phyloP scores from a whole-genome alignment of 1,140 invertebrate species.

The Parasteatoda tepidariorum region DNA sequence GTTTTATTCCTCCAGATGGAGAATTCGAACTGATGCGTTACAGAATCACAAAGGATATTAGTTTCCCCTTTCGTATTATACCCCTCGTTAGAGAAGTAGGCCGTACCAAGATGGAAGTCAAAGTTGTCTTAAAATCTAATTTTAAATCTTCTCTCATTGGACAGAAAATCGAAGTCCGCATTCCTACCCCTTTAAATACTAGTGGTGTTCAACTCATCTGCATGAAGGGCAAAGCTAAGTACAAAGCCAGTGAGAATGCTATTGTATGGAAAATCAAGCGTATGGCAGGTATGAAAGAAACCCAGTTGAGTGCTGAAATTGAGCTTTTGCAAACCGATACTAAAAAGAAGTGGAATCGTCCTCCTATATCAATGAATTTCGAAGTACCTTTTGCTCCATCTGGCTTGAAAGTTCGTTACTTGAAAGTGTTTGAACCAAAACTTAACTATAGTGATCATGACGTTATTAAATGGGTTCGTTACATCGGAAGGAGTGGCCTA shows the following conservation, averaged over 20 bases:
- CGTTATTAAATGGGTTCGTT: constrained; percentile 99
- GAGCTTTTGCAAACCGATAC: constrained; percentile 98
- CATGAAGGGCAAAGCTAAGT: constrained; percentile 99
- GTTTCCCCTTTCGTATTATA: constrained; percentile 98
- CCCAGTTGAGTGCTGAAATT: constrained; percentile 98
- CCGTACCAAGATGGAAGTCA: constrained; percentile 99
- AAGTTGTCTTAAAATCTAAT: constrained; percentile 99
- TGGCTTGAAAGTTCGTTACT: constrained; percentile 97
- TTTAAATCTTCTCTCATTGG: constrained; percentile 98
- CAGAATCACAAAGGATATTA: constrained; percentile 99
- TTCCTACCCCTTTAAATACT: constrained; percentile 98
- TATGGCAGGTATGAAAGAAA: constrained; percentile 99
- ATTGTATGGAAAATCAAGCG: constrained; percentile 99
- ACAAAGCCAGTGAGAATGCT: constrained; percentile 99
- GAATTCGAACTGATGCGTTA: constrained; percentile 99
- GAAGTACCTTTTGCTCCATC: constrained; percentile 98
- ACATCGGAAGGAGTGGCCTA: constrained; percentile 97
- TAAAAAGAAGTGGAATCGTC: constrained; percentile 99
- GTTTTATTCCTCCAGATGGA: constrained; percentile 99
- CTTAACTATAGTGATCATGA: constrained; percentile 99
- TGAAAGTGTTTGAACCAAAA: constrained; percentile 99
- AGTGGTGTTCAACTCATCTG: constrained; percentile 99
- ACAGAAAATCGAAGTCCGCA: constrained; percentile 98
- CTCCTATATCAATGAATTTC: constrained; percentile 99
- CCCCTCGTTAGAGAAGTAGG: constrained; percentile 97